Conservation (phyloP, 2,113 vertebrate species). For the Clinocottus analis region DNA sequence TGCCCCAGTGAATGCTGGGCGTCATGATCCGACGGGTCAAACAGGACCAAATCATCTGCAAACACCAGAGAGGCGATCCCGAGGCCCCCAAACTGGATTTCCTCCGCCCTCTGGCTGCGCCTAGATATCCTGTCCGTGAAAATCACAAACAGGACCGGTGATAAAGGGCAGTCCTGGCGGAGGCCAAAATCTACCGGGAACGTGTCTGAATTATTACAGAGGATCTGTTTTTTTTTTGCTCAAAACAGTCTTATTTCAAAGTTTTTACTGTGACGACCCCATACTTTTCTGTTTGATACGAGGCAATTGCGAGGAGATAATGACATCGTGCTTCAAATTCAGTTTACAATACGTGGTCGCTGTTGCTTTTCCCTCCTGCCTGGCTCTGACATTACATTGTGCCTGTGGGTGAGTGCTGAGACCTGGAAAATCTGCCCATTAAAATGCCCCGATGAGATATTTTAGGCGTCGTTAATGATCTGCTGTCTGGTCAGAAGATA, state of each 20-base stretch:
- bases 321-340: conserved; percentile 25
- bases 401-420: conserved; percentile 42
- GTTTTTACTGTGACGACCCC: neutral
- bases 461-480: conserved; percentile 54
- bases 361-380: conserved; percentile 14
- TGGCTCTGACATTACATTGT: conserved; percentile 38
- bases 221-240: too few species aligned
- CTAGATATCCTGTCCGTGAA: too few species aligned
- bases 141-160: too few species aligned
- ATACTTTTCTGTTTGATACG: conserved; percentile 18
- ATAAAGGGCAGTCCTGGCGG: too few species aligned
- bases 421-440: conserved; percentile 59
- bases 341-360: neutral
- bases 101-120: too few species aligned
- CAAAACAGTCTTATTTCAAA: conserved; percentile 2
- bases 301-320: conserved; percentile 28
- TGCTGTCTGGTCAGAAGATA: conserved; percentile 56
- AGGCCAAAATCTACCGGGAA: too few species aligned
- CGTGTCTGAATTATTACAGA: too few species aligned
- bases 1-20: too few species aligned
- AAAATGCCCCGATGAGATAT: conserved; percentile 39
- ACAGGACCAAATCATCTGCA: too few species aligned
- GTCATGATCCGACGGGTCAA: too few species aligned
- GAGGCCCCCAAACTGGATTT: too few species aligned
- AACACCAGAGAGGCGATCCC: too few species aligned